These are phyloP conservation scores for Andricus curvator DNA, from an alignment of 2,888 invertebrate species.

Conservation along the genomic window DNA sequence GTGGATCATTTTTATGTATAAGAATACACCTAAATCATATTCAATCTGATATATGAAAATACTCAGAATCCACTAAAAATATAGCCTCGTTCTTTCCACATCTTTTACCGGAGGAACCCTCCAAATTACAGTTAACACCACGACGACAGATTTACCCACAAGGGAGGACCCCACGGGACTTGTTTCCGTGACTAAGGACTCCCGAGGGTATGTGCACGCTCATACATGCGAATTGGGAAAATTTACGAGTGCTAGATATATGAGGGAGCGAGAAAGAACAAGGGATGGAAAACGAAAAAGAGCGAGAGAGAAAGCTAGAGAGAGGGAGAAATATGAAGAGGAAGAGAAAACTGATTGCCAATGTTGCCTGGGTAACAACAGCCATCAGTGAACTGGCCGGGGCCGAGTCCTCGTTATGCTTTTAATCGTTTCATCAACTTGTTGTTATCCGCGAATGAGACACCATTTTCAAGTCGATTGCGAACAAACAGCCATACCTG, in stretches of 20 bases:
- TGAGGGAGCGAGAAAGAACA: conserved; percentile 14
- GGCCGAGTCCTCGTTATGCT: conserved; percentile 71
- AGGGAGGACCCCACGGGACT: conserved; percentile 65
- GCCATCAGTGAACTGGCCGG: conserved; percentile 63
- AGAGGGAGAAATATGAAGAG: conserved; percentile 2
- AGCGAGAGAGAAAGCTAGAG: background rate
- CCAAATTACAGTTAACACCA: conserved; percentile 73
- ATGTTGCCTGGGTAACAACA: conserved; percentile 65
- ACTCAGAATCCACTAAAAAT: background rate
- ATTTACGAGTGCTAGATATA: conserved; percentile 65
- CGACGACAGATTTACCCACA: conserved; percentile 72
- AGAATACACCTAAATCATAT: background rate
- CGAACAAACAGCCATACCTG: conserved; percentile 4
- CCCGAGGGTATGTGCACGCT: conserved; percentile 69
- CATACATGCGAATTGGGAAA: conserved; percentile 76
- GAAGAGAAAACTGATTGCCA: conserved; percentile 42
- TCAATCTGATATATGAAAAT: background rate
- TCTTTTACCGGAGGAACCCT: conserved; percentile 55
- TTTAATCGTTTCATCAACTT: conserved; percentile 77
- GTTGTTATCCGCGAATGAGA: conserved; percentile 70
- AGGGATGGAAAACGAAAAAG: background rate
- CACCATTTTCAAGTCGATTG: conserved; percentile 61
- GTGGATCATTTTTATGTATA: background rate
- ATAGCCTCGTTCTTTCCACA: background rate
- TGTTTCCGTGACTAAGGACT: conserved; percentile 72